Evolutionary conservation across 1,140 invertebrate genomes (phyloP).

Genomic region (Bombus balteatus): DNA sequence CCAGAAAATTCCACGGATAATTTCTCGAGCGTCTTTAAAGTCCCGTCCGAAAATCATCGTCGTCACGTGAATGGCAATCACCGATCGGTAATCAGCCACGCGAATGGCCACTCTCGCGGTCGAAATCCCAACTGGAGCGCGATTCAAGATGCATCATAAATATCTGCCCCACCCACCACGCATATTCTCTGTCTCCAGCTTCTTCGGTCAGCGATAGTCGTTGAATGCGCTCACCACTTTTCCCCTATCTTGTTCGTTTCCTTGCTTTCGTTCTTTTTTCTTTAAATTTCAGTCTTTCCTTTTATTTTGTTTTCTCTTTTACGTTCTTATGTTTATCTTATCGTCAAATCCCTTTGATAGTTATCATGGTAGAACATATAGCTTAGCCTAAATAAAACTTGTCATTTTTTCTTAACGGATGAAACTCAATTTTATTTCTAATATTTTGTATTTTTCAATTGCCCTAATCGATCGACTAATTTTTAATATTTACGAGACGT

Average conservation of each 20-base stretch:
- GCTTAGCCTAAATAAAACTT: too few species aligned
- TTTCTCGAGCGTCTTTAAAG: constrained; percentile 31
- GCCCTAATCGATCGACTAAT: too few species aligned
- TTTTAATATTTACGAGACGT: too few species aligned
- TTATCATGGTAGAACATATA: too few species aligned
- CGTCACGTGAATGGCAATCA: constrained; percentile 47
- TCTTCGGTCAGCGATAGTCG: not conserved
- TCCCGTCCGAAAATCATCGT: constrained; percentile 25
- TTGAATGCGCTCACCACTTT: not conserved
- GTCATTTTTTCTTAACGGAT: too few species aligned
- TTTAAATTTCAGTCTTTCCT: not conserved
- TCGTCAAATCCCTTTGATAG: too few species aligned
- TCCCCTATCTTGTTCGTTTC: not conserved
- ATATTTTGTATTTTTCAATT: too few species aligned
- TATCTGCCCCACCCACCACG: not conserved
- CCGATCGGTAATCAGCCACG: constrained; percentile 43
- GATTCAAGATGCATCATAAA: constrained; percentile 7
- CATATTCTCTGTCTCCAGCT: not conserved
- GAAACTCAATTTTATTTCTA: too few species aligned
- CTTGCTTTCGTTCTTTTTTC: not conserved
- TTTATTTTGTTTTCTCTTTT: not conserved
- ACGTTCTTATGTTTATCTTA: too few species aligned
- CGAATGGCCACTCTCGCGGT: constrained; percentile 18
- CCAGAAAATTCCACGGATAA: constrained; percentile 37
- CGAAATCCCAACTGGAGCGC: constrained; percentile 13